Conservation (phyloP, 2,113 vertebrate species). For the Crypturellus undulatus region DNA sequence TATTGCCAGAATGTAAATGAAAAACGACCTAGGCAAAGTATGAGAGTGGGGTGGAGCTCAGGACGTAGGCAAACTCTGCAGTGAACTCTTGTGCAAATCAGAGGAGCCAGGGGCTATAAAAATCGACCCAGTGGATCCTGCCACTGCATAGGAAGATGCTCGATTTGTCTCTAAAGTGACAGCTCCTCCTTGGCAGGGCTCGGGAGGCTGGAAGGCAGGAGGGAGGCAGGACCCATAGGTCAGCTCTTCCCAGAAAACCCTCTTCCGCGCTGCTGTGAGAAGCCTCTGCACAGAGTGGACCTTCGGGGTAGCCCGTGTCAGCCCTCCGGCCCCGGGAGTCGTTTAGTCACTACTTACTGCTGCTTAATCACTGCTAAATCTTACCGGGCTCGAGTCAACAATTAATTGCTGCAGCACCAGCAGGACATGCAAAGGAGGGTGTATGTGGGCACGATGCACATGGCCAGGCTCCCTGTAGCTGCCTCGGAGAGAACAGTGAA, state of each 20-base stretch:
- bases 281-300: background rate
- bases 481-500: background rate
- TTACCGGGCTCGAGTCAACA: background rate
- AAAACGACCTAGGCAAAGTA: background rate
- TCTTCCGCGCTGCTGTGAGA: rapidly evolving
- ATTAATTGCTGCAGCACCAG: background rate
- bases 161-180: background rate
- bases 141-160: background rate
- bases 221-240: background rate
- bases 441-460: too few relatives aligned
- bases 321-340: background rate
- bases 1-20: background rate
- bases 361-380: background rate
- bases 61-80: background rate
- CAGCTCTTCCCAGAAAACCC: slow-evolving; percentile 4
- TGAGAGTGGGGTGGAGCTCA: background rate
- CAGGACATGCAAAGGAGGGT: background rate
- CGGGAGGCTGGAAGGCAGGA: background rate
- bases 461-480: background rate
- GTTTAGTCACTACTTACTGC: background rate
- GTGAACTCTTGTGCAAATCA: background rate
- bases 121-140: background rate
- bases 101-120: background rate
- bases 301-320: background rate
- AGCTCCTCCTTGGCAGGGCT: background rate